These are phyloP conservation scores for Rhynchomys soricoides DNA, from an alignment of 2,113 vertebrate species.

Conservation along the genomic window DNA sequence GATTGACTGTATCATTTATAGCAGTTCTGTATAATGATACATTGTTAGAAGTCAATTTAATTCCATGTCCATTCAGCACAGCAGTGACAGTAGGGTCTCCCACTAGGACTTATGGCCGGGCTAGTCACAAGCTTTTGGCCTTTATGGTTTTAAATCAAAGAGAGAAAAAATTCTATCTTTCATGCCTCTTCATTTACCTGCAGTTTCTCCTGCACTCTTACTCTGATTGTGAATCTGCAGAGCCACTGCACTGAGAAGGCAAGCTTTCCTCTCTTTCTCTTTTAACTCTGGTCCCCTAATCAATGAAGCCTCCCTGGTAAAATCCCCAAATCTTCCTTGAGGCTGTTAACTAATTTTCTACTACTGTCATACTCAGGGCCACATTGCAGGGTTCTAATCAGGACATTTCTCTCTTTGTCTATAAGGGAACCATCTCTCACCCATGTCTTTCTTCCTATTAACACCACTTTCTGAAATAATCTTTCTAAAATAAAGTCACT, in stretches of 20 bases:
- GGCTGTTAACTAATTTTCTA: background rate
- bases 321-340: background rate
- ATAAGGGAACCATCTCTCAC: background rate
- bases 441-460: background rate
- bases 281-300: background rate
- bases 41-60: background rate
- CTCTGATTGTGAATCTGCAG: background rate
- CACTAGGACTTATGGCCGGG: too few species aligned
- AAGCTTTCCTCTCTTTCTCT: background rate
- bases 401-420: background rate
- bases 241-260: background rate
- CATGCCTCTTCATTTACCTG: background rate
- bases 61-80: background rate
- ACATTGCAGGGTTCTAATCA: background rate
- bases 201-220: background rate
- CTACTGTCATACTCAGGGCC: background rate
- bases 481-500: background rate
- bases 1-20: background rate
- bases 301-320: background rate
- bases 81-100: background rate
- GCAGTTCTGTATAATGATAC: background rate
- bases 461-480: background rate
- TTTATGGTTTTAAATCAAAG: background rate
- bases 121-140: background rate
- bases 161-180: background rate